A percentile compares a stretch with the other conserved stretches of the same genome.
phyloP scores from a whole-genome alignment of 2,888 invertebrate genomes.

The Drepana falcataria region DNA sequence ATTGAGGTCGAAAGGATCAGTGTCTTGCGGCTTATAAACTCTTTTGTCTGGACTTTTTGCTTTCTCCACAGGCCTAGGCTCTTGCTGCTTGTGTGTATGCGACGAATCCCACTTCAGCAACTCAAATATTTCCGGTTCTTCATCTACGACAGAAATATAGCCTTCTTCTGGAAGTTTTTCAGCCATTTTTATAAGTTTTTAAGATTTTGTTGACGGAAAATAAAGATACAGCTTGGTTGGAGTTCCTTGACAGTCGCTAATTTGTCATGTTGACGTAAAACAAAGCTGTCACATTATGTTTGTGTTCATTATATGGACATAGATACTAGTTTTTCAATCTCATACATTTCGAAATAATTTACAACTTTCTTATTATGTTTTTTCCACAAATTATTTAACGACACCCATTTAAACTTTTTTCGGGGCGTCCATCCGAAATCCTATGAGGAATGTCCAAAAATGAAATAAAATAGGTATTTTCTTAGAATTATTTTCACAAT shows the following conservation, averaged over 20 bases:
- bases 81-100: constrained; percentile 51
- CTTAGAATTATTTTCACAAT: too few species aligned
- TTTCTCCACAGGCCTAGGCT: constrained; percentile 48
- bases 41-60: constrained; percentile 59
- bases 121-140: constrained; percentile 68
- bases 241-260: constrained; percentile 7
- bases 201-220: constrained; percentile 46
- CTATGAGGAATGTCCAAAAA: too few species aligned
- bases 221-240: constrained; percentile 38
- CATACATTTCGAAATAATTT: too few species aligned
- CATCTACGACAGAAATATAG: constrained; percentile 70
- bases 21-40: constrained; percentile 46
- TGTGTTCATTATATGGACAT: too few species aligned
- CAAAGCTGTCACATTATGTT: too few species aligned
- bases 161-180: constrained; percentile 69
- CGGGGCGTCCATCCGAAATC: too few species aligned
- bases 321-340: too few species aligned
- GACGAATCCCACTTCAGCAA: constrained; percentile 68
- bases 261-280: not conserved
- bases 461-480: too few species aligned
- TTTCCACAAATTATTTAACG: too few species aligned
- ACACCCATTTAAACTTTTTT: too few species aligned
- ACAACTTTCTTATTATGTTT: too few species aligned
- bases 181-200: constrained; percentile 50
- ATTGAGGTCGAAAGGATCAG: constrained; percentile 60